Percentiles rank a stretch among this genome's conserved stretches.
Evolutionary conservation across 2,113 vertebrate species (phyloP).

Genomic region (Nibea albiflora): DNA sequence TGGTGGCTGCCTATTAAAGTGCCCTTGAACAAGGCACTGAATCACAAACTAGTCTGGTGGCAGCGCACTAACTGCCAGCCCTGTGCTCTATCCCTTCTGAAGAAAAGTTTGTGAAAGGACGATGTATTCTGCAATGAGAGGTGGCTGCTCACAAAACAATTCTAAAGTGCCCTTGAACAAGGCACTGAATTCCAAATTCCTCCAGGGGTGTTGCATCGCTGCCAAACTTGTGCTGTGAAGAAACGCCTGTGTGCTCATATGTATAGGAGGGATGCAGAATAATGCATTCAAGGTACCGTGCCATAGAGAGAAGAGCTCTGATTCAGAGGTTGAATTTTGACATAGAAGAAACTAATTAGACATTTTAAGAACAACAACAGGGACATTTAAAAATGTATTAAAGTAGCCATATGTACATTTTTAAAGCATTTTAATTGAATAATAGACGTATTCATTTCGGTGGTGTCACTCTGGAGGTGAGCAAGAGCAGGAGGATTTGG

Average conservation of each 20-base stretch:
- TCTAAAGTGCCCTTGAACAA: constrained; percentile 73
- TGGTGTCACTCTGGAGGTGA: too few relatives aligned
- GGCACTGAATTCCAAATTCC: constrained; percentile 65
- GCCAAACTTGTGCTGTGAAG: constrained; percentile 53
- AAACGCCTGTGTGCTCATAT: constrained; percentile 40
- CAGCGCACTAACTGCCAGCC: constrained; percentile 46
- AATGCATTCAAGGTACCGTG: constrained; percentile 3
- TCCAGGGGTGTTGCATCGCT: constrained; percentile 47
- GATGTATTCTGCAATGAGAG: constrained; percentile 63
- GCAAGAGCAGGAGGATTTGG: too few relatives aligned
- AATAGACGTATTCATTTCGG: too few relatives aligned
- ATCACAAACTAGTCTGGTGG: constrained; percentile 59
- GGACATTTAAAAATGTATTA: not conserved
- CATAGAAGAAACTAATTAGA: not conserved
- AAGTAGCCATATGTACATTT: too few relatives aligned
- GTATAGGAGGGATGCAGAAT: constrained; percentile 18
- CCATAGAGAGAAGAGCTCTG: not conserved
- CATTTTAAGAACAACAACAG: constrained; percentile 1
- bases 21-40: constrained; percentile 73
- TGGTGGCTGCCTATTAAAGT: constrained; percentile 50
- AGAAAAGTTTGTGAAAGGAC: constrained; percentile 65
- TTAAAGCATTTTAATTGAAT: too few relatives aligned
- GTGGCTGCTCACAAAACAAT: constrained; percentile 58
- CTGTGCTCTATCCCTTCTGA: constrained; percentile 50
- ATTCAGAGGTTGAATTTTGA: constrained; percentile 11